A percentile compares a stretch with the other conserved stretches of the same genome.
Conservation (phyloP, 1,140 invertebrate genomes). For the Cydia pomonella region DNA sequence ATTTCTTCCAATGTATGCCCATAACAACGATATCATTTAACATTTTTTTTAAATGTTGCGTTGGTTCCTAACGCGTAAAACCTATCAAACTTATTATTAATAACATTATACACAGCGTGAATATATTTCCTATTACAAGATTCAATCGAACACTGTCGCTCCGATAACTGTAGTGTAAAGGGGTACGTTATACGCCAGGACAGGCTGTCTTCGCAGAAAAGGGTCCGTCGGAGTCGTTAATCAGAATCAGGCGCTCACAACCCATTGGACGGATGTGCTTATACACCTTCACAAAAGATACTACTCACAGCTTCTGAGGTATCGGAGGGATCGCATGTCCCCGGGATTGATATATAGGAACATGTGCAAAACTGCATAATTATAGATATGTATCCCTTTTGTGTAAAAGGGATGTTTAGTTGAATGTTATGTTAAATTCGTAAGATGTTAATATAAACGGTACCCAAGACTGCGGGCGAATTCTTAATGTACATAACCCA, state of each 20-base stretch:
- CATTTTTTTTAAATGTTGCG: no score
- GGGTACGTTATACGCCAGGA: background rate
- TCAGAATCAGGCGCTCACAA: background rate
- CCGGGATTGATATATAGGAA: constrained; percentile 10
- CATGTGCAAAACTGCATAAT: constrained; percentile 8
- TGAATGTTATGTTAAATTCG: background rate
- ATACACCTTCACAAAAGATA: background rate
- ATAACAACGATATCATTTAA: no score
- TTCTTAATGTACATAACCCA: constrained; percentile 14
- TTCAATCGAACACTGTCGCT: constrained; percentile 3
- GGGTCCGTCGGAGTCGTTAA: constrained; percentile 19
- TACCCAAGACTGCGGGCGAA: background rate
- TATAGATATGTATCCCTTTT: constrained; percentile 14
- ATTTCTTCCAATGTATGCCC: no score
- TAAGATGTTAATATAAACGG: constrained; percentile 8
- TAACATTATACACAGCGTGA: background rate
- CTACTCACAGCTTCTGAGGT: background rate
- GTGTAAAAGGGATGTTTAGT: background rate
- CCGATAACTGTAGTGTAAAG: constrained; percentile 13
- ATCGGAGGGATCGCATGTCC: background rate
- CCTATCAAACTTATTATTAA: no score
- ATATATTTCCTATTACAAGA: background rate
- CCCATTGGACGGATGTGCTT: background rate
- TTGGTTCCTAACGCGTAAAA: no score
- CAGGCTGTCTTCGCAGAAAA: constrained; percentile 26